A percentile compares a stretch with the other conserved stretches of the same genome.
Evolutionary conservation across 2,888 invertebrate genomes (phyloP).

Genomic region (Ormyrus pomaceus): DNA sequence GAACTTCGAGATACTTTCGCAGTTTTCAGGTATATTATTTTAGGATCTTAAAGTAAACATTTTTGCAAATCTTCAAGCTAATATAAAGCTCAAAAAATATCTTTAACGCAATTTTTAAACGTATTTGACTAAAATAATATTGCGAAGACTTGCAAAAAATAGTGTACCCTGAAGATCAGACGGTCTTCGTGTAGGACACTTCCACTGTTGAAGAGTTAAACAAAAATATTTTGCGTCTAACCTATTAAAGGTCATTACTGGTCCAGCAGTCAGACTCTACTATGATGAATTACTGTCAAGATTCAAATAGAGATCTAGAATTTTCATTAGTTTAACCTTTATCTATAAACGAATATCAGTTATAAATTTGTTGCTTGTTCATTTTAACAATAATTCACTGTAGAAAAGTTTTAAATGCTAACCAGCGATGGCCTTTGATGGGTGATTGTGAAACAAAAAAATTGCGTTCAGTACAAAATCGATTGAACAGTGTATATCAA

Average conservation of each 20-base stretch:
- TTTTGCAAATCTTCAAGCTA: too few species aligned
- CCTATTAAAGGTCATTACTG: conserved; percentile 30
- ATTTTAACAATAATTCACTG: not conserved
- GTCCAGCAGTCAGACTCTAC: not conserved
- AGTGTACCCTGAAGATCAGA: conserved; percentile 18
- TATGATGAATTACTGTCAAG: conserved; percentile 1
- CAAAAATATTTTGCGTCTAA: conserved; percentile 10
- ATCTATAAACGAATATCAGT: not conserved
- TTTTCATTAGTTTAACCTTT: not conserved
- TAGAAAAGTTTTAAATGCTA: not conserved
- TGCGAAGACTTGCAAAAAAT: not conserved
- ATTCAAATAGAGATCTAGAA: not conserved
- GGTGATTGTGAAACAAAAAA: conserved; percentile 25
- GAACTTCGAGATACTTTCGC: conserved; percentile 1
- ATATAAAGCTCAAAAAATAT: too few species aligned
- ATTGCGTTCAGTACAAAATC: conserved; percentile 35
- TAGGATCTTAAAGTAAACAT: too few species aligned
- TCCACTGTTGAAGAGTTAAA: conserved; percentile 33
- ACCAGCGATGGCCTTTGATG: conserved; percentile 14
- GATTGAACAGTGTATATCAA: not conserved
- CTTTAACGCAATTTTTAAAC: too few species aligned
- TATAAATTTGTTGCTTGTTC: not conserved
- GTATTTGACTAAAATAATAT: too few species aligned
- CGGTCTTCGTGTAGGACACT: conserved; percentile 12
- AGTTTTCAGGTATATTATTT: too few species aligned